phyloP scores from a whole-genome alignment of 2,888 invertebrate genomes.

The Nezara viridula region DNA sequence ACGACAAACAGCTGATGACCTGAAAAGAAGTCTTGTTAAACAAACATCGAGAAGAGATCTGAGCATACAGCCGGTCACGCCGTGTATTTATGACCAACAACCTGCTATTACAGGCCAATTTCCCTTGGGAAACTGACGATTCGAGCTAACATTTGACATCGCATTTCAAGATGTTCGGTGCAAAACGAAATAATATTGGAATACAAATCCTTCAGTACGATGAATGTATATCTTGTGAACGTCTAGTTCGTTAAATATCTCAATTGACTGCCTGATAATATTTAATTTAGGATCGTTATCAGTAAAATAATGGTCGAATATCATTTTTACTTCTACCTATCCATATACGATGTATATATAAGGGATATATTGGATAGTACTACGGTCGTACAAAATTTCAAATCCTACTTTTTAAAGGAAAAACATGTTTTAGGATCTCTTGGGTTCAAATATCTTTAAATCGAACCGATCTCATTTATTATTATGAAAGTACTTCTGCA shows the following conservation, averaged over 20 bases:
- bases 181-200: not conserved
- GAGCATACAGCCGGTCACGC: conserved; percentile 29
- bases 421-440: no score
- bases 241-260: not conserved
- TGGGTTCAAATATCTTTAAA: no score
- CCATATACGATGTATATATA: no score
- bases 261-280: no score
- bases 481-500: no score
- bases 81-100: conserved; percentile 29
- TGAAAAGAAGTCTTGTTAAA: conserved; percentile 28
- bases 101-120: conserved; percentile 26
- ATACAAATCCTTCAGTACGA: not conserved
- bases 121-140: conserved; percentile 18
- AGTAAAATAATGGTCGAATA: no score
- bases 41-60: not conserved
- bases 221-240: not conserved
- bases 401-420: no score
- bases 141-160: not conserved
- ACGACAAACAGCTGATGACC: not conserved
- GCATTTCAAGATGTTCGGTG: not conserved
- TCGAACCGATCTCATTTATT: no score
- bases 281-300: no score
- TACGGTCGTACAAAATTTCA: no score
- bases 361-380: no score
- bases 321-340: no score